A percentile compares a stretch with the other conserved stretches of the same genome.
Conservation (phyloP, 92 coral and sea anemone genomes). For the Desmophyllum pertusum region DNA sequence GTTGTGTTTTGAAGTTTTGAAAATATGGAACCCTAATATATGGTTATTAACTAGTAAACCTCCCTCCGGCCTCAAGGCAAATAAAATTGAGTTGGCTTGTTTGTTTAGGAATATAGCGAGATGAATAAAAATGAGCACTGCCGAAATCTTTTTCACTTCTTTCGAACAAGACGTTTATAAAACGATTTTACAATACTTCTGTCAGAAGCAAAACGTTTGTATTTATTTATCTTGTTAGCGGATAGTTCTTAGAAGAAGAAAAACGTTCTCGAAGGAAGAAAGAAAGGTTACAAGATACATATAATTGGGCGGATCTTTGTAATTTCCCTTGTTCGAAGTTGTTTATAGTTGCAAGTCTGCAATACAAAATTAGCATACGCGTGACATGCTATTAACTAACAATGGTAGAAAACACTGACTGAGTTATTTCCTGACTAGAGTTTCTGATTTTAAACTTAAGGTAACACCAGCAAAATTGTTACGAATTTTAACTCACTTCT, state of each 20-base stretch:
- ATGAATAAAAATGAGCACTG: slow-evolving; percentile 16
- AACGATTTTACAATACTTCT: not conserved
- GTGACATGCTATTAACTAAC: not conserved
- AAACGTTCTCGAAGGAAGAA: not conserved
- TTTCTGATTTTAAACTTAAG: not conserved
- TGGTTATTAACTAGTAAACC: slow-evolving; percentile 22
- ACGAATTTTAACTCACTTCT: not conserved
- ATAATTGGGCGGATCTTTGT: slow-evolving; percentile 16
- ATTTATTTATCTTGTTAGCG: not conserved
- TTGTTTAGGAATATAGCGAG: slow-evolving; percentile 15
- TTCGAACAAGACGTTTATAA: not conserved
- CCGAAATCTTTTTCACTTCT: not conserved
- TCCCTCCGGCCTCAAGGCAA: slow-evolving; percentile 24
- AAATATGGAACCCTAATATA: not conserved
- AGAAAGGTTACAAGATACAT: slow-evolving; percentile 6
- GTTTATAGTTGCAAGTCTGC: slow-evolving; percentile 5
- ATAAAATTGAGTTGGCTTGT: slow-evolving; percentile 24
- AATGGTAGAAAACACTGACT: not conserved
- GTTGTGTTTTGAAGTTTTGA: not conserved
- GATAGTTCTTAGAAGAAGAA: not conserved
- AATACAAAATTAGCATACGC: slow-evolving; percentile 11
- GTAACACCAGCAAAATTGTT: not conserved
- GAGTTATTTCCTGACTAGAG: not conserved
- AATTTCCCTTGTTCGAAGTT: slow-evolving; percentile 20
- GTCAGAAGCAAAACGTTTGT: not conserved